phyloP scores from a whole-genome alignment of 2,888 invertebrate species.

The Eristalis tenax region DNA sequence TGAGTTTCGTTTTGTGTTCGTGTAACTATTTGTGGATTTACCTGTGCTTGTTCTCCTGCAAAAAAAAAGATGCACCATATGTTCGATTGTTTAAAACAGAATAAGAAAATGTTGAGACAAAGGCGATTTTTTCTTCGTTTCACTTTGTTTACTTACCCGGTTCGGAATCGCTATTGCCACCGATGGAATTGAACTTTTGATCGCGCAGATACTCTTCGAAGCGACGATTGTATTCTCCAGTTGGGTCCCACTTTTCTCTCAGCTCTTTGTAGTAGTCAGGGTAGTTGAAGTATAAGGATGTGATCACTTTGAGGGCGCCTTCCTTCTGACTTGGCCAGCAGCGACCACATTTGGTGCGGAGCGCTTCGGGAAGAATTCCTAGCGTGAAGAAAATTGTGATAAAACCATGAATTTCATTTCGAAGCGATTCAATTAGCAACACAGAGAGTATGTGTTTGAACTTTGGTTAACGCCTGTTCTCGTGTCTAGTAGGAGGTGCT shows the following conservation, averaged over 20 bases:
- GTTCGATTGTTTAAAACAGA: not conserved
- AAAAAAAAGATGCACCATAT: constrained; percentile 11
- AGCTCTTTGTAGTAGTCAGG: constrained; percentile 87
- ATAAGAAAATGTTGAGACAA: too few relatives aligned
- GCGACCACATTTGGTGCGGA: constrained; percentile 85
- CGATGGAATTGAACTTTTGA: constrained; percentile 74
- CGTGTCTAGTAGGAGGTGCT: not conserved
- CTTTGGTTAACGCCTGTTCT: not conserved
- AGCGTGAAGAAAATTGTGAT: not conserved
- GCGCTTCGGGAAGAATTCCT: constrained; percentile 88
- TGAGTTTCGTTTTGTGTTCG: constrained; percentile 40
- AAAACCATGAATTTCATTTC: too few relatives aligned
- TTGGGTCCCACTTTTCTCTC: constrained; percentile 86
- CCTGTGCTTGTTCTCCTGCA: constrained; percentile 68
- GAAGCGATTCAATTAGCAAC: not conserved
- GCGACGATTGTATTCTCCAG: constrained; percentile 84
- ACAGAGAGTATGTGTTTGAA: not conserved
- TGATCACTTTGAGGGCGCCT: constrained; percentile 87
- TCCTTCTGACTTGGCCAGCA: constrained; percentile 86
- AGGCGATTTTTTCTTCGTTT: too few relatives aligned
- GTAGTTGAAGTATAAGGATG: constrained; percentile 84
- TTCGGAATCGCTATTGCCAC: constrained; percentile 55
- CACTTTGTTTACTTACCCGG: constrained; percentile 17
- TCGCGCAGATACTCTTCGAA: constrained; percentile 79
- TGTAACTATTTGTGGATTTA: constrained; percentile 55